Conservation (phyloP, 1,140 invertebrate genomes). For the Charaxes varanes region DNA sequence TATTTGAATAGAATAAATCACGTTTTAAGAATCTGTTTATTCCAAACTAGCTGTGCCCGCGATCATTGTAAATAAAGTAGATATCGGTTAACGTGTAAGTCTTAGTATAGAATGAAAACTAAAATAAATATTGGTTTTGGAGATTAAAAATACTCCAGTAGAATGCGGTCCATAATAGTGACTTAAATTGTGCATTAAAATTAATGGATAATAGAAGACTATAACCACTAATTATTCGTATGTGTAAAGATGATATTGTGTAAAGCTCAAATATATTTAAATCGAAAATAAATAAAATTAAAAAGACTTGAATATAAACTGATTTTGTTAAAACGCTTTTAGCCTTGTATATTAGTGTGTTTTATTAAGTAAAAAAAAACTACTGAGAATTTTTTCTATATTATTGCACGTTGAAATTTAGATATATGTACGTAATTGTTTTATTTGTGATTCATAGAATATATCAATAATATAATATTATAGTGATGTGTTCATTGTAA, state of each 20-base stretch:
- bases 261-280: constrained; percentile 69
- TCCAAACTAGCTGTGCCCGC: no score
- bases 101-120: constrained; percentile 9
- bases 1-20: no score
- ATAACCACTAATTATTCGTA: constrained; percentile 29
- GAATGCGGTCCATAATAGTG: constrained; percentile 63
- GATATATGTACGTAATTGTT: constrained; percentile 29
- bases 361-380: constrained; percentile 30
- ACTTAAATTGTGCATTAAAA: constrained; percentile 69
- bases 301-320: constrained; percentile 64
- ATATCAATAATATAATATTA: constrained; percentile 21
- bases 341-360: constrained; percentile 48
- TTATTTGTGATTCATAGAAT: constrained; percentile 36
- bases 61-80: no score
- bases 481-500: constrained; percentile 33
- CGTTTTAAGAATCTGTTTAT: no score
- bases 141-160: constrained; percentile 26
- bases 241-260: constrained; percentile 61
- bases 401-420: constrained; percentile 39
- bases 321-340: constrained; percentile 49
- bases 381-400: no score
- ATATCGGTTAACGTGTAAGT: no score
- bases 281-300: constrained; percentile 44
- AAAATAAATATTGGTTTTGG: constrained; percentile 10
- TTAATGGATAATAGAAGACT: constrained; percentile 38